phyloP scores from a whole-genome alignment of 2,888 invertebrate genomes.

The Philopedon plagiatum region DNA sequence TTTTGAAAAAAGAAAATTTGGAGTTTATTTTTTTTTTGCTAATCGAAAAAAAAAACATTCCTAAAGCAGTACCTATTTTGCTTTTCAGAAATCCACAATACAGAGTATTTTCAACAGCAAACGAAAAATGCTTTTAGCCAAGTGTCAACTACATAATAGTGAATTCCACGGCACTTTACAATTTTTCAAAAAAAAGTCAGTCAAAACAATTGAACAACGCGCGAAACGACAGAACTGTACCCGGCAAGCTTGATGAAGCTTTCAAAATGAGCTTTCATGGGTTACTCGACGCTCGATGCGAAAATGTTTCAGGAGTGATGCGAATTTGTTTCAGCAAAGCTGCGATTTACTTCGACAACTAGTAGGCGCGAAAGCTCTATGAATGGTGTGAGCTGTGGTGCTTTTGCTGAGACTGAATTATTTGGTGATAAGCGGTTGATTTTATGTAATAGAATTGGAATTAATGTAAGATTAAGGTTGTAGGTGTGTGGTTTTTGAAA shows the following conservation, averaged over 20 bases:
- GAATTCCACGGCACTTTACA: background rate
- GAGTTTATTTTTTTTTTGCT: too few species aligned
- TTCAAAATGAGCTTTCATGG: background rate
- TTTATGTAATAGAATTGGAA: constrained; percentile 22
- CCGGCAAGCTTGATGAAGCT: constrained; percentile 2
- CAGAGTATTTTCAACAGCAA: background rate
- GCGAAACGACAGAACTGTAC: background rate
- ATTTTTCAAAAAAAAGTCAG: background rate
- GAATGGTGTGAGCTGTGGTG: background rate
- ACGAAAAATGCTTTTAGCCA: background rate
- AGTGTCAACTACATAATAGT: background rate
- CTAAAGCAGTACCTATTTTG: too few species aligned
- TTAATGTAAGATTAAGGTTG: constrained; percentile 25
- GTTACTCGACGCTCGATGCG: background rate
- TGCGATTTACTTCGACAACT: background rate
- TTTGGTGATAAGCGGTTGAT: constrained; percentile 35
- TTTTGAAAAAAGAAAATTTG: too few species aligned
- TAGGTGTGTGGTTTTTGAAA: background rate
- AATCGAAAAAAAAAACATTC: background rate
- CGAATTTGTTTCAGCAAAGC: background rate
- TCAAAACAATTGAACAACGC: background rate
- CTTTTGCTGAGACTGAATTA: constrained; percentile 17
- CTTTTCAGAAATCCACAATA: too few species aligned
- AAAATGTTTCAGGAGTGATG: constrained; percentile 12
- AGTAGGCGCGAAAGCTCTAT: background rate